Base-by-base conservation (phyloP, 2,113 vertebrate genomes). In the Passer domesticus region DNA sequence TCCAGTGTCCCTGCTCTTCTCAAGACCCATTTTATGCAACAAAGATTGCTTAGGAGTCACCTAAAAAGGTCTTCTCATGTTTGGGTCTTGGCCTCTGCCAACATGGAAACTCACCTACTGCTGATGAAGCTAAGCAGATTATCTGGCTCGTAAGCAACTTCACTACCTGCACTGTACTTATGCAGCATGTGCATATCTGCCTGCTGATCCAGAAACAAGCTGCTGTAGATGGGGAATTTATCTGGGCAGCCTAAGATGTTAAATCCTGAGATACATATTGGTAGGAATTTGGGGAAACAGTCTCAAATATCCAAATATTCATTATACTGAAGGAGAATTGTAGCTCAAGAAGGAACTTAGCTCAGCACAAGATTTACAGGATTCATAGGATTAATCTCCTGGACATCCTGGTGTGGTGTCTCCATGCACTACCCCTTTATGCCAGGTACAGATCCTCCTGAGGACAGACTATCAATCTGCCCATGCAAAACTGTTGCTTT, bases 191-290 rank as follows among this genome's bases (percentile, higher is more conserved):
- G 11, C 50, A 2, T 52, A 50, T 89, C 87, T 91, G 52, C 49
- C 30, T 92, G 63, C 73, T 90, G 62, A 89, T 90, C 50, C 52
- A 89, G 91, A 80, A 94, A 92, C 49, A 80, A 95, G 76, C 75
- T 92, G 73, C 68, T 91, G 33, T 56, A 70, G 53, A 53, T 76
- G 35, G 39, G 39, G 28, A 89, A 55, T 18, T 64, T 73, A 77
- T 41, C 56, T 77, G 59, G 69, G 59, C 69, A 92, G 62, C 59
- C 77, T 86, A 70, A 75, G 53, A 60, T 79, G 35, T 79, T 92
- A 92, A 94, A 93, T 93, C 43, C 62, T 56, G 66, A 78, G 14
- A 87, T 17, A 76, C 0, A 1, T 33, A 81, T 94, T 77, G 60
- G 27, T 84, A 79, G 53, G 70, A 91, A 89, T 90, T 85, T 79